Evolutionary conservation across 1,140 invertebrate genomes (phyloP).

Genomic region (Drosophila takahashii): DNA sequence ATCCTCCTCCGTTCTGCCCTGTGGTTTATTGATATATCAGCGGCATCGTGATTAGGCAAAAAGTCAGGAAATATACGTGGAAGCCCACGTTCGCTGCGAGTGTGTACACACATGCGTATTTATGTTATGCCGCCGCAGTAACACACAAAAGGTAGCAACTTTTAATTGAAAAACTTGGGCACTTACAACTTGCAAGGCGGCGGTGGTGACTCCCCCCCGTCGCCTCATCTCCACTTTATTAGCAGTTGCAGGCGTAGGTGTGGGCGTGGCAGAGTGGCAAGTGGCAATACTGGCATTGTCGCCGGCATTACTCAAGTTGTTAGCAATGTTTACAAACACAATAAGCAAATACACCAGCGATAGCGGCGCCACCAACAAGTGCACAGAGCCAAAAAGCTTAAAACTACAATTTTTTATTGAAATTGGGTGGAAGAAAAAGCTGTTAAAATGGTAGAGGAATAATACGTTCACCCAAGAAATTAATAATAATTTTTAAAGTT

Average conservation of each 20-base stretch:
- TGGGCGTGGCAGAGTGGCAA: constrained; percentile 33
- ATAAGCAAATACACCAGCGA: constrained; percentile 72
- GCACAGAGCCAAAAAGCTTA: not conserved
- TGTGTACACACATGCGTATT: constrained; percentile 71
- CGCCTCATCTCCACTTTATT: constrained; percentile 42
- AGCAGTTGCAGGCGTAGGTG: constrained; percentile 51
- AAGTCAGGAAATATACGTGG: constrained; percentile 44
- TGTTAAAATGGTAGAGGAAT: not conserved
- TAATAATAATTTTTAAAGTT: no score
- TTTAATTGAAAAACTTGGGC: constrained; percentile 83
- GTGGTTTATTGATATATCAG: constrained; percentile 75
- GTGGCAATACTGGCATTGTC: constrained; percentile 67
- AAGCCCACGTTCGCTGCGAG: constrained; percentile 11
- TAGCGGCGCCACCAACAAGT: constrained; percentile 19
- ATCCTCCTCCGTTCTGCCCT: constrained; percentile 37
- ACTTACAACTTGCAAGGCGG: constrained; percentile 76
- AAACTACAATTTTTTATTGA: accelerated
- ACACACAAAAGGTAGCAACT: constrained; percentile 82
- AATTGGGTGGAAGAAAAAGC: no score
- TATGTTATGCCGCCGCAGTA: constrained; percentile 75
- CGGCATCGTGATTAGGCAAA: constrained; percentile 53
- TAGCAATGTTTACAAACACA: constrained; percentile 83
- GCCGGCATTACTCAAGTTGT: constrained; percentile 82
- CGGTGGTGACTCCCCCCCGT: constrained; percentile 9
- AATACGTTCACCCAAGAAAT: no score